Evolutionary conservation across 1,140 invertebrate species (phyloP), one percentile per base, ranked within the genome.

Genomic region (Monomorium pharaonis): DNA sequence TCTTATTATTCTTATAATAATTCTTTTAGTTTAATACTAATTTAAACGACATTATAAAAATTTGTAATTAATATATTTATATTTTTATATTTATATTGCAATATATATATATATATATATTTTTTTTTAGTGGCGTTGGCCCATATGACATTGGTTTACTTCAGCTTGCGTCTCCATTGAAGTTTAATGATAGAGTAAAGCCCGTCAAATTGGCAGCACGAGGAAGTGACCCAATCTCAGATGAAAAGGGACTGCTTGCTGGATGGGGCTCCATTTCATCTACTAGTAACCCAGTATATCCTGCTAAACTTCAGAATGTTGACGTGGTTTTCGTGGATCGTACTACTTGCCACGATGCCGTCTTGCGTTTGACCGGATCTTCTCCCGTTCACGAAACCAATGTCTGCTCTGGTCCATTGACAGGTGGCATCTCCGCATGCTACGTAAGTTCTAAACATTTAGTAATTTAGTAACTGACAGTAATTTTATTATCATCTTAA

Each of bases 71-170:
- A 42, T 54, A 54, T n/a, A 9, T 54, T 7, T 21, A 30, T 21
- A 24, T 33, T 33, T 33, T 33, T 18, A 42, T 24, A 76, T 27
- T 42, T 27, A n/a, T 62, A 33, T 2, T 33, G 33, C 33, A 33
- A 27, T 6, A 37, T 37, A 21, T 27, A 65, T 33, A n/a, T n/a
- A n/a, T n/a, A n/a, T n/a, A n/a, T n/a, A n/a, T n/a, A n/a, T 30
- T n/a, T 67, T 6, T 77, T 70, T 83, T 2, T 70, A 94, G 94
- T 5, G 93, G 93, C 14, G 95, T 96, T 0, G 95, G 93, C 18
- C 94, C 94, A 16, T 95, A 96, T 77, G 97, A 97, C 88, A 96
- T 97, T 84, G 96, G 96, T 30, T 75, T 97, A 0, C 91, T 97
- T 21, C 95, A 94, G 80, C 93, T 97, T 14, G 91, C 92, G 16